Evolutionary conservation across 2,888 invertebrate species (phyloP).

Genomic region (Eilema caniola): DNA sequence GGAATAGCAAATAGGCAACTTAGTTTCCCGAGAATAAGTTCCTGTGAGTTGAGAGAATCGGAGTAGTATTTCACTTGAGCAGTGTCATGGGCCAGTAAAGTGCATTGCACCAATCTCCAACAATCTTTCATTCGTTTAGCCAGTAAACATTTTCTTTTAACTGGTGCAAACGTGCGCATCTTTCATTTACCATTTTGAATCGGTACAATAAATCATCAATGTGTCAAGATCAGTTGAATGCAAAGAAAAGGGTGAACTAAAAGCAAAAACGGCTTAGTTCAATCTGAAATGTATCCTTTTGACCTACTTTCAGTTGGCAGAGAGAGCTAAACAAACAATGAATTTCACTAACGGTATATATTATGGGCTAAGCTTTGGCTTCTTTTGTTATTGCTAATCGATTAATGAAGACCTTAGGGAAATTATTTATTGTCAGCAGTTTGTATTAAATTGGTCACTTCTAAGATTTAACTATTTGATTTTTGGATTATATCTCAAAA

Average conservation of each 20-base stretch:
- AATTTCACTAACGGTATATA: conserved; percentile 16
- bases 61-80: neutral
- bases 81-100: neutral
- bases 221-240: conserved; percentile 49
- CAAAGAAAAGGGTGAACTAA: conserved; percentile 50
- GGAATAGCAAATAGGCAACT: too few relatives aligned
- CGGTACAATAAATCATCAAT: conserved; percentile 53
- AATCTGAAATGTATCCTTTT: conserved; percentile 45
- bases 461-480: neutral
- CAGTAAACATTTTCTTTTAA: conserved; percentile 18
- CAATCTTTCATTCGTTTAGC: neutral
- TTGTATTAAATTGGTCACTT: neutral
- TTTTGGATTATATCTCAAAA: neutral
- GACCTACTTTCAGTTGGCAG: conserved; percentile 47
- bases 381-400: conserved; percentile 19
- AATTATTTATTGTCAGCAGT: neutral
- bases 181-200: conserved; percentile 24
- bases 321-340: conserved; percentile 26
- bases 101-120: neutral
- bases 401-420: neutral
- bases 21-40: neutral
- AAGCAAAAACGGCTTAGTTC: conserved; percentile 36
- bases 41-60: neutral
- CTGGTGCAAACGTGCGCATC: conserved; percentile 23
- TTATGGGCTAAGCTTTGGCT: conserved; percentile 11